Evolutionary conservation across 2,888 invertebrate species (phyloP).

Genomic region (Lottia gigantea): DNA sequence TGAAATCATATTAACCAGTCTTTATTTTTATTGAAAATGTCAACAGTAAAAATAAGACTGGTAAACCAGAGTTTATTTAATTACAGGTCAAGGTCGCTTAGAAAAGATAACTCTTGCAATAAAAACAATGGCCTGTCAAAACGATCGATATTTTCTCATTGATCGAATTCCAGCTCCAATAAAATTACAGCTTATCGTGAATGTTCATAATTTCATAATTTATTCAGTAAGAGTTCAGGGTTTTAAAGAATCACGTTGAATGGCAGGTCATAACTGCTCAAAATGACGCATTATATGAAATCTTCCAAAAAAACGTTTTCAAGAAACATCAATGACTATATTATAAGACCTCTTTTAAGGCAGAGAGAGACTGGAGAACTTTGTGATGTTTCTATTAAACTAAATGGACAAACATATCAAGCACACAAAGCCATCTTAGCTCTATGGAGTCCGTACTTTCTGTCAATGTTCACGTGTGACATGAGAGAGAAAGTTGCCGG

Average conservation of each 20-base stretch:
- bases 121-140: not conserved
- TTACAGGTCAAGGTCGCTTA: not conserved
- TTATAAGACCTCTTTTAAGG: constrained; percentile 54
- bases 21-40: too few species aligned
- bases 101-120: not conserved
- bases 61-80: too few species aligned
- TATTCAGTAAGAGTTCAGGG: not conserved
- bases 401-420: constrained; percentile 52
- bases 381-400: constrained; percentile 57
- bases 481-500: constrained; percentile 59
- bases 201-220: not conserved
- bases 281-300: constrained; percentile 60
- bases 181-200: not conserved
- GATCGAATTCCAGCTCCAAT: not conserved
- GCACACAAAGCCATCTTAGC: constrained; percentile 62
- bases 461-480: constrained; percentile 64
- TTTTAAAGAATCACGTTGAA: too few species aligned
- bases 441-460: constrained; percentile 63
- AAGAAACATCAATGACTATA: constrained; percentile 53
- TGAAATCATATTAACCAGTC: too few species aligned
- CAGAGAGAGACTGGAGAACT: constrained; percentile 63
- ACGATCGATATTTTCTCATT: constrained; percentile 5
- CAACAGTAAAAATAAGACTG: too few species aligned
- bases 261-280: constrained; percentile 1
- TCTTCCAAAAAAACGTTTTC: constrained; percentile 57